These are phyloP conservation scores for Gobiocypris rarus DNA, from an alignment of 2,113 vertebrate genomes.

Conservation along the genomic window DNA sequence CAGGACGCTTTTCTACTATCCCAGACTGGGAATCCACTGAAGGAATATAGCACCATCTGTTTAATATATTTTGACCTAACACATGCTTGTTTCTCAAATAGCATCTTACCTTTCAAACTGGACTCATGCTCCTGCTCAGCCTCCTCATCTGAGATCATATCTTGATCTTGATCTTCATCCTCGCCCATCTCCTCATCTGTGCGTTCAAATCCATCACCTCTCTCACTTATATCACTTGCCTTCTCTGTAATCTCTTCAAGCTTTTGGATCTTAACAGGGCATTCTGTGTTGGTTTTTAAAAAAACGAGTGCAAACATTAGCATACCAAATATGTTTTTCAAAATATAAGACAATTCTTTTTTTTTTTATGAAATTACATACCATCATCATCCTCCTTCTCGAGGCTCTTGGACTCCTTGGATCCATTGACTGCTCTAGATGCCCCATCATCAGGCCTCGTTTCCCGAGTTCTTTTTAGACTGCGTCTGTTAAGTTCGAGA, in stretches of 20 bases:
- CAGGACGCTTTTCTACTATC: not conserved
- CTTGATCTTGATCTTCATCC: constrained; percentile 27
- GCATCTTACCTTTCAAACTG: constrained; percentile 28
- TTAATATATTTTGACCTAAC: not conserved
- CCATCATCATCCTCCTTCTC: constrained; percentile 26
- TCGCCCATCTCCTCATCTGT: constrained; percentile 40
- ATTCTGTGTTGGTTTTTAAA: constrained; percentile 19
- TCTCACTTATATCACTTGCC: not conserved
- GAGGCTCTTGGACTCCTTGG: not conserved
- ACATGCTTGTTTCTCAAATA: not conserved
- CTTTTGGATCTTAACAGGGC: constrained; percentile 37
- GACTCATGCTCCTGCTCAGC: not conserved
- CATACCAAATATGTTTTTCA: not conserved
- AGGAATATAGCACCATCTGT: not conserved
- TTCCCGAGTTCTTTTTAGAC: constrained; percentile 3
- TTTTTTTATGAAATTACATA: not conserved
- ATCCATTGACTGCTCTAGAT: constrained; percentile 5
- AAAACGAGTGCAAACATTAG: not conserved
- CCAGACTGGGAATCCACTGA: not conserved
- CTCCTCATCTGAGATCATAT: constrained; percentile 38
- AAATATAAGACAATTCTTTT: not conserved
- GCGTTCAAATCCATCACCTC: not conserved
- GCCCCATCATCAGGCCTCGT: not conserved
- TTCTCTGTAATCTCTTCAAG: not conserved
- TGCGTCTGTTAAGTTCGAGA: not conserved